Conservation (phyloP, 2,888 invertebrate species). For the Hecatera dysodea region DNA sequence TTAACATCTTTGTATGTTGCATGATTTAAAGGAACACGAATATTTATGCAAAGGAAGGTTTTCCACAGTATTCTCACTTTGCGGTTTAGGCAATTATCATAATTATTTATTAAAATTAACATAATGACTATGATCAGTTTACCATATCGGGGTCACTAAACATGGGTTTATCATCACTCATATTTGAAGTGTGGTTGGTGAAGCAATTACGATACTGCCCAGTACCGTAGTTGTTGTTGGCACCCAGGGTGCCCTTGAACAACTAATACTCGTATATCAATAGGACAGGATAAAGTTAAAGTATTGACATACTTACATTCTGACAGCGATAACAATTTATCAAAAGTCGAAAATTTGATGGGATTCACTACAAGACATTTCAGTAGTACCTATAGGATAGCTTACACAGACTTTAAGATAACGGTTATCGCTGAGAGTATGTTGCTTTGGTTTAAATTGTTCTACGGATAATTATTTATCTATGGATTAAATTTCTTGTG, state of each 20-base stretch:
- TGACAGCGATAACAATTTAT: too few relatives aligned
- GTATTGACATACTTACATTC: too few relatives aligned
- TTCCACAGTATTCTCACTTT: background rate
- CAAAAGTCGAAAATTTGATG: too few relatives aligned
- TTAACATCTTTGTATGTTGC: background rate
- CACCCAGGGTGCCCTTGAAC: background rate
- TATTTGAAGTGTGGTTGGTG: background rate
- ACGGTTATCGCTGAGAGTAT: too few relatives aligned
- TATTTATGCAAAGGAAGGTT: background rate
- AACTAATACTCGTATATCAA: background rate
- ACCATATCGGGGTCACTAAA: background rate
- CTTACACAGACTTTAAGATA: too few relatives aligned
- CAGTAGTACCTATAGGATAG: too few relatives aligned
- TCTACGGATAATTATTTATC: too few relatives aligned
- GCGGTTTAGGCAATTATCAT: slow-evolving; percentile 6
- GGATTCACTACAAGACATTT: too few relatives aligned
- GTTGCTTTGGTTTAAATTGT: too few relatives aligned
- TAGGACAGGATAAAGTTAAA: background rate
- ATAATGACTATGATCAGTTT: slow-evolving; percentile 8
- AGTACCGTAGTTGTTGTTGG: too few relatives aligned
- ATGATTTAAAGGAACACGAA: background rate
- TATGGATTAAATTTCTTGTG: too few relatives aligned
- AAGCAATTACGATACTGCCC: background rate
- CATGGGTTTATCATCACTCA: background rate
- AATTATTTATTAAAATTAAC: background rate